These are phyloP conservation scores for Cistogaster globosa DNA, from an alignment of 2,888 invertebrate genomes.

Conservation along the genomic window DNA sequence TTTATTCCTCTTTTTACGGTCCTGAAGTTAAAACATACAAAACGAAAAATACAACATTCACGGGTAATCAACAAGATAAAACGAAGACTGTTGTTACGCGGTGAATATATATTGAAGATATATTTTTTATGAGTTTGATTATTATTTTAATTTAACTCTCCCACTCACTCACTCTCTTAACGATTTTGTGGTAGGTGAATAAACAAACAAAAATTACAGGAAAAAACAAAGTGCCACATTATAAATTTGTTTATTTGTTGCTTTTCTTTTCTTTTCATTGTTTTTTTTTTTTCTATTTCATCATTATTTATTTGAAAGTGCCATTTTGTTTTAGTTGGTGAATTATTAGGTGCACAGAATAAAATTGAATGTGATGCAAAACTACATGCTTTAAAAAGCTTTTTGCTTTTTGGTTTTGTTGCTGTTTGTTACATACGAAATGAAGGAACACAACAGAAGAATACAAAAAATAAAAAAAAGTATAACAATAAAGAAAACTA, in stretches of 20 bases:
- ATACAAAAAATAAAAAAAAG: slow-evolving; percentile 5
- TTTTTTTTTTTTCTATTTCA: neutral
- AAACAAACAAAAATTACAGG: neutral
- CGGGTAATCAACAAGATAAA: slow-evolving; percentile 21
- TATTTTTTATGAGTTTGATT: slow-evolving; percentile 15
- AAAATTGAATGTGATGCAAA: slow-evolving; percentile 63
- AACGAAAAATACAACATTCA: slow-evolving; percentile 9
- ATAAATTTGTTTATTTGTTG: slow-evolving; percentile 15
- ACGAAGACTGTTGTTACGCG: slow-evolving; percentile 15
- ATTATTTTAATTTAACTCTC: slow-evolving; percentile 43
- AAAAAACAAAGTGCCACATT: neutral
- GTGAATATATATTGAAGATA: slow-evolving; percentile 19
- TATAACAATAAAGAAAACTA: slow-evolving; percentile 38
- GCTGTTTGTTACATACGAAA: slow-evolving; percentile 35
- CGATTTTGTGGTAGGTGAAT: slow-evolving; percentile 45
- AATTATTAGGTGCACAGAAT: slow-evolving; percentile 71
- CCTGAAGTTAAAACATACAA: neutral
- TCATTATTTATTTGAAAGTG: slow-evolving; percentile 65
- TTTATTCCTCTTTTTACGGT: neutral
- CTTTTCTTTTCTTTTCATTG: slow-evolving; percentile 12
- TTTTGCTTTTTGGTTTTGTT: slow-evolving; percentile 12
- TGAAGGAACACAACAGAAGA: slow-evolving; percentile 29
- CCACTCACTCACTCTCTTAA: slow-evolving; percentile 44
- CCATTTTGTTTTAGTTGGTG: slow-evolving; percentile 70
- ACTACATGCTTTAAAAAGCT: slow-evolving; percentile 46